A percentile compares a stretch with the other conserved stretches of the same genome.
Conservation (phyloP, 1,140 invertebrate species). For the Saccostrea echinata region DNA sequence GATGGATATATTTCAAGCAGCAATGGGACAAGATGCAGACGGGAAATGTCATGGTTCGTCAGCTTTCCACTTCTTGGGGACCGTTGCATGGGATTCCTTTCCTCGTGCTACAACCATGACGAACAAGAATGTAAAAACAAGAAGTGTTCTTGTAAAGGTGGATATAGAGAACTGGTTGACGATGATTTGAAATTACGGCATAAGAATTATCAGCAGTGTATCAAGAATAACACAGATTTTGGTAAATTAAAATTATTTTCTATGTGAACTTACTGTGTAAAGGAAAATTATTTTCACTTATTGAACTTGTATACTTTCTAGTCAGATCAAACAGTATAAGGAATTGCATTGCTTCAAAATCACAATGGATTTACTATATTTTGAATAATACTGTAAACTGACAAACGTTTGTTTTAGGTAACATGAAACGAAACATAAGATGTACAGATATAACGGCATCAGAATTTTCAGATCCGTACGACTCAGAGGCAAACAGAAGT, state of each 20-base stretch:
- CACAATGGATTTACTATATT: background rate
- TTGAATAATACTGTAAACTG: background rate
- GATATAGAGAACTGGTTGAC: background rate
- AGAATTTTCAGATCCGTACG: constrained; percentile 32
- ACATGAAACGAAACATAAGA: background rate
- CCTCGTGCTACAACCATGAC: constrained; percentile 37
- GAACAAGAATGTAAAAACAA: constrained; percentile 44
- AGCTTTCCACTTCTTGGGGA: constrained; percentile 48
- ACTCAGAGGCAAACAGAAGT: constrained; percentile 36
- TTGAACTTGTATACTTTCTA: background rate
- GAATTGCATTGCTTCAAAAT: too few species aligned
- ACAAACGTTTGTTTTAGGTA: background rate
- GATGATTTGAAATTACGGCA: constrained; percentile 7
- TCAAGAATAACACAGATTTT: background rate
- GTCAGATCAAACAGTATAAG: background rate
- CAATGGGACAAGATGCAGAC: constrained; percentile 30
- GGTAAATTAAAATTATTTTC: background rate
- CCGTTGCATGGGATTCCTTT: constrained; percentile 19
- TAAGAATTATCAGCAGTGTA: constrained; percentile 24
- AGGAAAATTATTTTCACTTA: too few species aligned
- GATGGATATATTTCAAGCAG: constrained; percentile 24
- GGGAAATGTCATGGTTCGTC: constrained; percentile 44
- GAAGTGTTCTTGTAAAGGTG: constrained; percentile 42
- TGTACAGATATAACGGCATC: constrained; percentile 24
- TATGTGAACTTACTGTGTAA: background rate